Percentiles rank a stretch among this genome's conserved stretches.
Evolutionary conservation across 2,797 vertebrate species (phyloP).

Genomic region (Manis javanica): DNA sequence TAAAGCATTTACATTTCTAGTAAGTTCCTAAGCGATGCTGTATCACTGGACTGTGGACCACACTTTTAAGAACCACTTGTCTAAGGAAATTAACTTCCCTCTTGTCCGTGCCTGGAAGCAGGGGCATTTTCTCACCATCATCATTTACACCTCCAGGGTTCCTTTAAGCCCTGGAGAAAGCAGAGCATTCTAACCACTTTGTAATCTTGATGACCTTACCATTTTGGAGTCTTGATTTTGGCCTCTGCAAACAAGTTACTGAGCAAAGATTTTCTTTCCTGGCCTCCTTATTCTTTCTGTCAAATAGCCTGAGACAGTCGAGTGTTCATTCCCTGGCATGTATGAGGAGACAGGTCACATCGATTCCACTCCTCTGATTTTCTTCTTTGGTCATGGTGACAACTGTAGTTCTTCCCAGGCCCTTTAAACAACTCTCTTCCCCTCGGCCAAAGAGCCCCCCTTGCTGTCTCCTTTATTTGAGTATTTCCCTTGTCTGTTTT

Average conservation of each 20-base stretch:
- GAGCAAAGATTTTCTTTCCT: neutral
- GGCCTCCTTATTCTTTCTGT: neutral
- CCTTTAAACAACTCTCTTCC: neutral
- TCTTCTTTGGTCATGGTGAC: neutral
- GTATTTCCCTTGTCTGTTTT: neutral
- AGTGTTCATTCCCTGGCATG: neutral
- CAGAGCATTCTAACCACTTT: neutral
- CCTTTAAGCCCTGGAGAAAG: neutral
- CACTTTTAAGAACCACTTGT: neutral
- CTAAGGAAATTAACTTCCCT: neutral
- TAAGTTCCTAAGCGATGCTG: neutral
- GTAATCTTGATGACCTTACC: neutral
- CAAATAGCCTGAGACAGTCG: neutral
- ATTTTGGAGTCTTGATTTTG: neutral
- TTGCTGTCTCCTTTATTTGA: neutral
- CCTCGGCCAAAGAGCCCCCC: neutral
- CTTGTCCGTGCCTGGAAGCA: neutral
- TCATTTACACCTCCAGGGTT: neutral
- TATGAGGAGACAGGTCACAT: neutral
- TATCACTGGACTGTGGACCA: neutral
- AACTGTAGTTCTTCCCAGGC: neutral
- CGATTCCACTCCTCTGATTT: neutral
- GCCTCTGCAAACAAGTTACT: neutral
- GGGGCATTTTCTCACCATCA: neutral
- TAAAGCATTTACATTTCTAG: neutral